phyloP scores from a whole-genome alignment of 2,888 invertebrate genomes.

The Latheticus oryzae region DNA sequence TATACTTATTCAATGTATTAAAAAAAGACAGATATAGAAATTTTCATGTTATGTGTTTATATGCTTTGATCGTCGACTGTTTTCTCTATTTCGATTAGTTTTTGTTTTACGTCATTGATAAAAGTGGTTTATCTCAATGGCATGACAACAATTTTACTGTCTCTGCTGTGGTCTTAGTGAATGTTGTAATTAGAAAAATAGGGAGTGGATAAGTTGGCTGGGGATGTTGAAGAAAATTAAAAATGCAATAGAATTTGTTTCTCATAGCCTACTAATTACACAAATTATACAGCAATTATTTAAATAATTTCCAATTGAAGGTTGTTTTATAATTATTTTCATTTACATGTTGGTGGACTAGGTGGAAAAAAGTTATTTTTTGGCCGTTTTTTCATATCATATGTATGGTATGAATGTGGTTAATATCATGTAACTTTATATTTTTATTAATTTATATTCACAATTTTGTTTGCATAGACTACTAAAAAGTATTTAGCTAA shows the following conservation, averaged over 20 bases:
- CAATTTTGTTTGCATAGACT: too few relatives aligned
- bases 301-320: too few relatives aligned
- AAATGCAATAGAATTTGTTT: too few relatives aligned
- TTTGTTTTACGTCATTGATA: constrained; percentile 16
- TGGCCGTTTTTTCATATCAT: too few relatives aligned
- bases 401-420: too few relatives aligned
- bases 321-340: neutral
- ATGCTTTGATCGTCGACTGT: constrained; percentile 31
- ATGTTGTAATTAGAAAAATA: constrained; percentile 12
- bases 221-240: neutral
- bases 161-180: constrained; percentile 11
- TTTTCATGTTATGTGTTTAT: too few relatives aligned
- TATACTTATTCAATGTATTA: constrained; percentile 26
- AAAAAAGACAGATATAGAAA: constrained; percentile 28
- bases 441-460: too few relatives aligned
- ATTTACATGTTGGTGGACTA: neutral
- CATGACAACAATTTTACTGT: constrained; percentile 32
- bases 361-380: too few relatives aligned
- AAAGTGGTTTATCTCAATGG: constrained; percentile 31
- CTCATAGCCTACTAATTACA: too few relatives aligned
- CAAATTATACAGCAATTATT: too few relatives aligned
- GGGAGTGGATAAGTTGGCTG: neutral
- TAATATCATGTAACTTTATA: too few relatives aligned
- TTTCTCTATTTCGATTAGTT: constrained; percentile 17
- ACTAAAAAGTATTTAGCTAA: too few relatives aligned